phyloP scores from a whole-genome alignment of 2,888 invertebrate species.

The Callinectes sapidus region DNA sequence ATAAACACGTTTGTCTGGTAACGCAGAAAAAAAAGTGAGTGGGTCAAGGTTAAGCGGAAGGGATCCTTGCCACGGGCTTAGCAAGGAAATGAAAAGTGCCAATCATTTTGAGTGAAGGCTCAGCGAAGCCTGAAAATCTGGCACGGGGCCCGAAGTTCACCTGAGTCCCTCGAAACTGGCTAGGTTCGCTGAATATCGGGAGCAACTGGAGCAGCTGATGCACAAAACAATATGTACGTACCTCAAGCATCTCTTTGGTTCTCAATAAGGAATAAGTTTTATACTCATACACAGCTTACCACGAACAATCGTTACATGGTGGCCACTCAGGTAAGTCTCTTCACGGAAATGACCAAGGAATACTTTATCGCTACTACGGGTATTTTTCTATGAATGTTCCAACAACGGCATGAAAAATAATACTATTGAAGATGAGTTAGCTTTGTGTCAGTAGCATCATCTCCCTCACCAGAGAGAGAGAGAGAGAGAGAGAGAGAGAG shows the following conservation, averaged over 20 bases:
- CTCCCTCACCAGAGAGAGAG: too few species aligned
- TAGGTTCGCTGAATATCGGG: not conserved
- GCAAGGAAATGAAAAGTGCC: conserved; percentile 31
- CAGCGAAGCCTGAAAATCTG: not conserved
- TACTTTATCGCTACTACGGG: not conserved
- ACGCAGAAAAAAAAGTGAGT: not conserved
- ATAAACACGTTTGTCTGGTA: not conserved
- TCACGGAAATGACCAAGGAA: not conserved
- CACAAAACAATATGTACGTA: not conserved
- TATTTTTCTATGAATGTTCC: not conserved
- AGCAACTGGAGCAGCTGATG: not conserved
- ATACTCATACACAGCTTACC: not conserved
- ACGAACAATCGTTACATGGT: not conserved
- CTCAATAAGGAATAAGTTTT: not conserved
- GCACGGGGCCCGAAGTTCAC: not conserved
- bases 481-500: too few species aligned
- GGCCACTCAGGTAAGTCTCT: not conserved
- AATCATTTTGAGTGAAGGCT: conserved; percentile 12
- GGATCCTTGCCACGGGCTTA: not conserved
- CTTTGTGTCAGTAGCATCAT: not conserved
- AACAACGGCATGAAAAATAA: not conserved
- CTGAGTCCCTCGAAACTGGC: not conserved
- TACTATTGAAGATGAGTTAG: not conserved
- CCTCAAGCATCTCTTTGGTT: not conserved
- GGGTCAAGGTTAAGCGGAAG: not conserved